Conservation (phyloP, 2,888 invertebrate genomes). For the Lochmaea capreae region DNA sequence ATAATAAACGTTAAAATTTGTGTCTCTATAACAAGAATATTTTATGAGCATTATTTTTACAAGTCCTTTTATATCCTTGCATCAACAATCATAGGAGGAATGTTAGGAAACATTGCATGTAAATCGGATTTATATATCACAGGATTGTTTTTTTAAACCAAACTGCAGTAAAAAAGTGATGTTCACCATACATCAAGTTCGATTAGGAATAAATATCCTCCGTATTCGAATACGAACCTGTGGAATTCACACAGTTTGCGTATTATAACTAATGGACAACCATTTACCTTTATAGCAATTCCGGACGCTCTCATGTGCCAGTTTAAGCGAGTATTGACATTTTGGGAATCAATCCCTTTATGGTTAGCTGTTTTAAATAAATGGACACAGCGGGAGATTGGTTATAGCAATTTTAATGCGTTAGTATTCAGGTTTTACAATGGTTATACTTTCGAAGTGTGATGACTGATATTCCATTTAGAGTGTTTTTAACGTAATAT, state of each 20-base stretch:
- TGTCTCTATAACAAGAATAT: too few relatives aligned
- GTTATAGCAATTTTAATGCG: constrained; percentile 25
- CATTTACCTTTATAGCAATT: constrained; percentile 29
- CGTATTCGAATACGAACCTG: constrained; percentile 26
- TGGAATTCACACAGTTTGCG: constrained; percentile 23
- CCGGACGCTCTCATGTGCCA: constrained; percentile 16
- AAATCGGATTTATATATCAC: neutral
- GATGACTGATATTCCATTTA: neutral
- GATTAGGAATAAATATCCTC: constrained; percentile 22
- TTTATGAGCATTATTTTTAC: too few relatives aligned
- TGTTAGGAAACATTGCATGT: neutral
- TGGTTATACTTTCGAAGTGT: constrained; percentile 4
- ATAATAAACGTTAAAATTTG: too few relatives aligned
- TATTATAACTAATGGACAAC: constrained; percentile 30
- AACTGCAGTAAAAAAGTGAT: constrained; percentile 6
- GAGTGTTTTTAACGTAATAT: too few relatives aligned
- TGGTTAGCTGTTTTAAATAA: constrained; percentile 28
- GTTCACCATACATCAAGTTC: constrained; percentile 16
- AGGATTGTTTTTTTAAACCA: neutral
- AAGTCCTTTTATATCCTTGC: too few relatives aligned
- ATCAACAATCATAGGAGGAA: neutral
- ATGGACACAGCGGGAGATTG: constrained; percentile 28
- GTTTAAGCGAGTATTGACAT: constrained; percentile 11
- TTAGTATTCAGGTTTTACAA: constrained; percentile 28
- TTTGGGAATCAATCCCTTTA: constrained; percentile 28